Base-by-base conservation (phyloP, 1,140 invertebrate genomes). In the Drosophila cardini region DNA sequence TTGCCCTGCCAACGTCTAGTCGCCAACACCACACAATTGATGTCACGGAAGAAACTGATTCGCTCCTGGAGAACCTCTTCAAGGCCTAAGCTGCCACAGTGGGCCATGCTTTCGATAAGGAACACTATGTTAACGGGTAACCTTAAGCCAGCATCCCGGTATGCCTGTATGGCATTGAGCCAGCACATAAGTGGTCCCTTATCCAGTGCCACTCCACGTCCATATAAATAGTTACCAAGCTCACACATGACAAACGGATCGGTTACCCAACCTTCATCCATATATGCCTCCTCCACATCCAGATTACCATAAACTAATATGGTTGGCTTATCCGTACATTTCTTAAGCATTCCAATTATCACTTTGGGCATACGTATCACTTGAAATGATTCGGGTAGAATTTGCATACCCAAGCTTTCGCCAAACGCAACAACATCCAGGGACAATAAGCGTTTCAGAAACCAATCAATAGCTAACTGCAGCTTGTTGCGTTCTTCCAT, bases 1-100 rank as follows among this genome's bases (percentile, higher is more conserved):
- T 96, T 98, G 4, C 98, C 98, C 9, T 99, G 92, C 98, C 98
- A 99, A 87, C 99, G 99, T 92, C 99, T 99, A 90, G 99, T 98
- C 48, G 97, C 98, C 90, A 99, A 99, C 87, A 97, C 99, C 32
- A 98, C 97, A 93, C 95, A 98, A 92, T 99, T 98, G 1, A 98
- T 95, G 89, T 94, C 94, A 1, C 74, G 95, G 93, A 42, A 99
- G 93, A 92, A 98, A 99, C 15, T 94, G 93, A 78, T 94, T 92
- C 74, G 69, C 13, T 76, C 55, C 21, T 60, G 15, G 8, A 76
- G 15, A 0, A 73, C 70, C 3, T 97, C 96, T 92, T 99, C 98
- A 18, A 99, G 92, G 16, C 98, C 98, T 92, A 97, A 96, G 62
- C 97, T 99, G 5, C 98, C 98, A 79, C 95, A 96, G 93, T 99